Conservation (phyloP, 2,797 vertebrate species). For the Scyliorhinus canicula region DNA sequence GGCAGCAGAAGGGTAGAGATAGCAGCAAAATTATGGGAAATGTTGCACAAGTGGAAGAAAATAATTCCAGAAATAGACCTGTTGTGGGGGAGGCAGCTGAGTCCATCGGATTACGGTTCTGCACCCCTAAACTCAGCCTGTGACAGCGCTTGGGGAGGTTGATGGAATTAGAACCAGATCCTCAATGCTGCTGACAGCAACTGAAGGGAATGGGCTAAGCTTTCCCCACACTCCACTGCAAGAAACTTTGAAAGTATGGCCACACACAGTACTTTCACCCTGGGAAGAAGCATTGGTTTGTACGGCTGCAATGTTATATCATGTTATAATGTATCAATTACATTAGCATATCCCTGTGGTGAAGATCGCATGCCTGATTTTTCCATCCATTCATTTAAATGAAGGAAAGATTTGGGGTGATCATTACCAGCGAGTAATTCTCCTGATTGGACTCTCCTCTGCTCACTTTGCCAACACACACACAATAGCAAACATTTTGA, state of each 20-base stretch:
- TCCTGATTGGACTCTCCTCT: neutral
- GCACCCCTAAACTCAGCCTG: neutral
- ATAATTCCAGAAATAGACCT: neutral
- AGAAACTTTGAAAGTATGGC: neutral
- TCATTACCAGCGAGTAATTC: neutral
- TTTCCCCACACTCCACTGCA: neutral
- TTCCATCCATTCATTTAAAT: neutral
- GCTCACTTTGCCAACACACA: neutral
- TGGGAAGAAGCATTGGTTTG: neutral
- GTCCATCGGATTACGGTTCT: neutral
- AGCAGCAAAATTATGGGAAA: neutral
- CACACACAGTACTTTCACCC: neutral
- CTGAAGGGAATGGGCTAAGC: neutral
- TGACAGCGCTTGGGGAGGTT: too few relatives aligned
- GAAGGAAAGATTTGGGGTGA: neutral
- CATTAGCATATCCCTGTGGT: neutral
- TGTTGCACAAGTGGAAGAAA: neutral
- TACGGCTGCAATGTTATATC: neutral
- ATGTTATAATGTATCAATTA: neutral
- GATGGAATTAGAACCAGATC: too few relatives aligned
- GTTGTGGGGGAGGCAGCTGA: neutral
- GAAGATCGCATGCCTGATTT: neutral
- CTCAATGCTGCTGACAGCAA: neutral
- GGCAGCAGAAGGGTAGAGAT: neutral
- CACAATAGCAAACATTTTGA: neutral